These are phyloP conservation scores for Bellardia pandia DNA, from an alignment of 2,888 invertebrate genomes.

Conservation along the genomic window DNA sequence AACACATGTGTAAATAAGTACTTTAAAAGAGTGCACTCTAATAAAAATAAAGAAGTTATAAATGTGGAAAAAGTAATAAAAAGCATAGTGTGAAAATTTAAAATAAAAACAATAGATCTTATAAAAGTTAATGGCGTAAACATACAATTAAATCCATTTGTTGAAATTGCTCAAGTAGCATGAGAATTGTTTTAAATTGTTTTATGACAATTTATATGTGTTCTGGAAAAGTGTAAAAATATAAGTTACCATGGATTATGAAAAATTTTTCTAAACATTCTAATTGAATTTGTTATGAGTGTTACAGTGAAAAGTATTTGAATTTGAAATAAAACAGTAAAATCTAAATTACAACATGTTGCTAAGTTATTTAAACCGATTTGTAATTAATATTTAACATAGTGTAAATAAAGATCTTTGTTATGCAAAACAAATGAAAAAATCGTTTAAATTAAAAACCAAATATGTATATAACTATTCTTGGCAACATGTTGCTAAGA, in stretches of 20 bases:
- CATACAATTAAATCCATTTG: background rate
- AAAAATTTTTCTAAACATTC: background rate
- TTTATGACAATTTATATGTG: background rate
- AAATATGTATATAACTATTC: no score
- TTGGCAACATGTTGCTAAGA: no score
- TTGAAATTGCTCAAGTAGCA: background rate
- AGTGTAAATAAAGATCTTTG: no score
- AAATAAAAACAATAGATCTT: background rate
- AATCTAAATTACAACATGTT: no score
- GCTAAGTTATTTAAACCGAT: no score
- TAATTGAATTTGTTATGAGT: no score
- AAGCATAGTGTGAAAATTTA: background rate
- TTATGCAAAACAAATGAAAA: no score
- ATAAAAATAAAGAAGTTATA: background rate
- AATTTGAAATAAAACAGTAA: no score
- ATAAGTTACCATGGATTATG: background rate
- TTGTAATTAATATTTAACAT: no score
- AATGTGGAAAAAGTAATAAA: background rate
- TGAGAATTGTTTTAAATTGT: conserved; percentile 6
- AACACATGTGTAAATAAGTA: conserved; percentile 16
- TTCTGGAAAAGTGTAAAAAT: background rate
- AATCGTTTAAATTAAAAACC: no score
- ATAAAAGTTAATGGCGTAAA: background rate
- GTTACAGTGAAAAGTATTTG: no score
- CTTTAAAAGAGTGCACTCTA: conserved; percentile 10